phyloP scores from a whole-genome alignment of 2,888 invertebrate genomes.

The Deroplatys truncata region DNA sequence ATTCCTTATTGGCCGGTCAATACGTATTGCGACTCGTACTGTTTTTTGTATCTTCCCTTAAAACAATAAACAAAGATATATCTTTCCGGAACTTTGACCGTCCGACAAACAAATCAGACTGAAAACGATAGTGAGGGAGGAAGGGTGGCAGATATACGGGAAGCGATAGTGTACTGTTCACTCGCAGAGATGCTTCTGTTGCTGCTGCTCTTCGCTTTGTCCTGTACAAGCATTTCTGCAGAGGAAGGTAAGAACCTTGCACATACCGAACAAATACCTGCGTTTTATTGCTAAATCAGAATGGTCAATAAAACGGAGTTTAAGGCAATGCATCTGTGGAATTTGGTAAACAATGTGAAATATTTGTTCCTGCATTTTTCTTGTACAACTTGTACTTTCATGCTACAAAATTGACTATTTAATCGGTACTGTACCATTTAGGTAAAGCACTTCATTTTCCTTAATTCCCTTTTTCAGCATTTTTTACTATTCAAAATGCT shows the following conservation, averaged over 20 bases:
- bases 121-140: background rate
- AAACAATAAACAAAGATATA: background rate
- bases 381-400: too few species aligned
- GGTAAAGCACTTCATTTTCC: too few species aligned
- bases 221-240: background rate
- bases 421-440: too few species aligned
- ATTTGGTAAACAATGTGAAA: too few species aligned
- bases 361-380: too few species aligned
- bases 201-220: background rate
- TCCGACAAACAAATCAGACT: background rate
- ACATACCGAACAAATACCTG: too few species aligned
- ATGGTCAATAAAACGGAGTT: too few species aligned
- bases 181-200: background rate
- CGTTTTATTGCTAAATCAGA: too few species aligned
- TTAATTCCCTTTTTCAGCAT: too few species aligned
- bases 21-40: background rate
- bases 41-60: background rate
- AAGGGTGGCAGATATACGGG: background rate
- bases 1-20: background rate
- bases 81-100: background rate
- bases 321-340: too few species aligned
- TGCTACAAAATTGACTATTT: too few species aligned
- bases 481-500: too few species aligned
- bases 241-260: background rate
- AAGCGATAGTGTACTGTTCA: background rate